These are phyloP conservation scores for Oxytorus armatus DNA, from an alignment of 2,888 invertebrate species.

Conservation along the genomic window DNA sequence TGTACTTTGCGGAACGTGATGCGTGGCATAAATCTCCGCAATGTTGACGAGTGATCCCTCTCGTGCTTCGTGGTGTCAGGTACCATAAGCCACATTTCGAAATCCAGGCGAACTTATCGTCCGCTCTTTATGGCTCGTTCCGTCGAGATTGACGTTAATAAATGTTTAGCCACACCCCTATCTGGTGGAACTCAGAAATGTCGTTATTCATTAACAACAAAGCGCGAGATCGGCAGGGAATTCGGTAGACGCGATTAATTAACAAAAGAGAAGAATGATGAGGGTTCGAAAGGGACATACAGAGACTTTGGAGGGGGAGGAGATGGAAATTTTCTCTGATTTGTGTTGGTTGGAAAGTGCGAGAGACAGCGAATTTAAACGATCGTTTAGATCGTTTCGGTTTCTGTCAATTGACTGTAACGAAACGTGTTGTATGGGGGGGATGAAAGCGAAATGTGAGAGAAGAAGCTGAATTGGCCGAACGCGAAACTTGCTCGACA, in stretches of 20 bases:
- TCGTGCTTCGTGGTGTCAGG: too few relatives aligned
- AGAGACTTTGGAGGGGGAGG: slow-evolving; percentile 19
- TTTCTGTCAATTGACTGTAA: slow-evolving; percentile 29
- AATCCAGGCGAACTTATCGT: not conserved
- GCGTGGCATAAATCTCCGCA: too few relatives aligned
- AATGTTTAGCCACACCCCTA: slow-evolving; percentile 26
- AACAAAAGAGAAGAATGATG: slow-evolving; percentile 47
- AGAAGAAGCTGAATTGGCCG: slow-evolving; percentile 15
- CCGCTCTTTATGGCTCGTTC: not conserved
- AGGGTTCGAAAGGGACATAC: slow-evolving; percentile 19
- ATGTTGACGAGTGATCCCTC: too few relatives aligned
- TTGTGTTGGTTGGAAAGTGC: slow-evolving; percentile 22
- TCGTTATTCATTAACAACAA: slow-evolving; percentile 53
- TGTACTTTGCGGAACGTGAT: too few relatives aligned
- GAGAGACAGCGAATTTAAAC: not conserved
- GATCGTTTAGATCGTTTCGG: slow-evolving; percentile 28
- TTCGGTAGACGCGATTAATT: slow-evolving; percentile 55
- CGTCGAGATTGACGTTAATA: slow-evolving; percentile 12
- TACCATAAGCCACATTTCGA: not conserved
- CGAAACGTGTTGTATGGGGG: not conserved
- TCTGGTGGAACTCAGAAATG: slow-evolving; percentile 16
- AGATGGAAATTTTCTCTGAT: slow-evolving; percentile 20
- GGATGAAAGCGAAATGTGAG: slow-evolving; percentile 30
- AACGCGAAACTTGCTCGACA: slow-evolving; percentile 31
- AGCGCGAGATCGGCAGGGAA: slow-evolving; percentile 3